Evolutionary conservation across 2,113 vertebrate species (phyloP).

Genomic region (Danio rerio): DNA sequence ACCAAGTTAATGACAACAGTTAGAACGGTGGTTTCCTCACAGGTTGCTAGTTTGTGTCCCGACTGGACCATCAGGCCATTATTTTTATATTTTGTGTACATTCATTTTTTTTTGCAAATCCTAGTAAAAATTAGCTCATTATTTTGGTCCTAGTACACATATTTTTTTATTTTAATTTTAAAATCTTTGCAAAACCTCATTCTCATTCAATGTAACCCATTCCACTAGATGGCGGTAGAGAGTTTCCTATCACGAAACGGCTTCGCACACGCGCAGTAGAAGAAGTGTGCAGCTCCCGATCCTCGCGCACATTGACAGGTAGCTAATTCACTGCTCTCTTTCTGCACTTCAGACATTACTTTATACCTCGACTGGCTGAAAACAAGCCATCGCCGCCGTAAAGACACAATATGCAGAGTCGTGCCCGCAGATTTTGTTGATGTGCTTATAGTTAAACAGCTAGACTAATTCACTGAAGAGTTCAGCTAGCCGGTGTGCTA

Average conservation of each 20-base stretch:
- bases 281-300: conserved; percentile 18
- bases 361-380: not conserved
- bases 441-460: not conserved
- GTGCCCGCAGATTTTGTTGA: not conserved
- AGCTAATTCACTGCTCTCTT: conserved; percentile 38
- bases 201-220: too few relatives aligned
- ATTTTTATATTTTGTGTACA: too few relatives aligned
- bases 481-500: conserved; percentile 33
- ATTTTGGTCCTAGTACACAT: too few relatives aligned
- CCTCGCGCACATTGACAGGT: conserved; percentile 71
- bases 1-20: too few relatives aligned
- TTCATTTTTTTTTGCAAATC: too few relatives aligned
- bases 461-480: conserved; percentile 22
- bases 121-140: too few relatives aligned
- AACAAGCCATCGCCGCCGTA: not conserved
- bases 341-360: not conserved
- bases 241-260: not conserved
- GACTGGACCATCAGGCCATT: too few relatives aligned
- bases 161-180: too few relatives aligned
- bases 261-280: conserved; percentile 5
- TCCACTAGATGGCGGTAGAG: conserved; percentile 27
- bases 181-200: too few relatives aligned
- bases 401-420: not conserved
- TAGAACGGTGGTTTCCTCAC: too few relatives aligned
- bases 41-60: too few relatives aligned